Evolutionary conservation across 2,113 vertebrate genomes (phyloP), one percentile per base, ranked within the genome.

Genomic region (Trogon melanurus): DNA sequence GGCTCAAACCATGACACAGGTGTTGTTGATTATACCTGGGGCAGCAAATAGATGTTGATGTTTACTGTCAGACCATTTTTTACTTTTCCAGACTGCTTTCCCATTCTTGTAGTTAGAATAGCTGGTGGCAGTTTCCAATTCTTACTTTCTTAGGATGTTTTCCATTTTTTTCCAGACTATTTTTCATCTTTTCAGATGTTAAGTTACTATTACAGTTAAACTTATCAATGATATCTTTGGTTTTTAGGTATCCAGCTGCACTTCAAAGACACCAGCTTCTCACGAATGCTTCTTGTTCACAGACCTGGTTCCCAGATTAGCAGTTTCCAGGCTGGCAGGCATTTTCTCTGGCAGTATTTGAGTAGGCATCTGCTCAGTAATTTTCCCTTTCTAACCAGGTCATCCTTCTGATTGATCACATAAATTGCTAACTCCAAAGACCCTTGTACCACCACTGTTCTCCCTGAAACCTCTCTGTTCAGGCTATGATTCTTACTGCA

Each of bases 161-260:
- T 14, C 2, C 10, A 7, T 4, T 16, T 29, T 29, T 56, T 85
- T 65, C 12, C 41, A 79, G 16, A 26, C 2, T 48, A 19, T 21
- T 50, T 83, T 76, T 58, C 25, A 19, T 4, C 1, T n/a, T 71
- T 79, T 70, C 41, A 34, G 8, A 32, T 56, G 16, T 50, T 41
- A 67, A 34, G 4, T 38, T 79, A 30, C 22, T 26, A 38, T 62
- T 74, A 25, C 5, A 50, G 13, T 61, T 89, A 12, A 21, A 72
- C 13, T 47, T 65, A 67, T 18, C 0, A 0, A 16, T 83, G 16
- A 9, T 30, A n/a, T 44, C 22, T 87, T 13, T 5, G 1, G 32
- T 76, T 62, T 71, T 32, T 29, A 64, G 11, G 29, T 20, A 66
- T 7, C 1, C 21, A 72, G 18, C 22, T 72, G 21, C 22, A 26